phyloP scores from a whole-genome alignment of 2,797 vertebrate species.

The Pseudochirops corinnae region DNA sequence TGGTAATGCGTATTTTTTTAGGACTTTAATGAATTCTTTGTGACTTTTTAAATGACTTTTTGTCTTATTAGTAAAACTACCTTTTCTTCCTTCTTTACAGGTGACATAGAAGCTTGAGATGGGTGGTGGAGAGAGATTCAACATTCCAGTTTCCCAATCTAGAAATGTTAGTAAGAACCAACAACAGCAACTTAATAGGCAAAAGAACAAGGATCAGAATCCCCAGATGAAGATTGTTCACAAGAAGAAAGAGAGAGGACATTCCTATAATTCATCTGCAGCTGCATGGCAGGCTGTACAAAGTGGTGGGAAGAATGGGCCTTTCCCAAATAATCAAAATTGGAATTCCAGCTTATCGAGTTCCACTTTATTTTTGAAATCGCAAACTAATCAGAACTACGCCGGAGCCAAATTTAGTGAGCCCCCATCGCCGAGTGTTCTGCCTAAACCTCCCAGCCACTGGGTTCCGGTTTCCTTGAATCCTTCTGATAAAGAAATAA shows the following conservation, averaged over 20 bases:
- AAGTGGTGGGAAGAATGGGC: constrained; percentile 88
- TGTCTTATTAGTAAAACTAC: constrained; percentile 4
- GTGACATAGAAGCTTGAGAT: constrained; percentile 95
- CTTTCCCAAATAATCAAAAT: constrained; percentile 90
- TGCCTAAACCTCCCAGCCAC: constrained; percentile 97
- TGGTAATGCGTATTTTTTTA: background rate
- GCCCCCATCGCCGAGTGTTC: constrained; percentile 95
- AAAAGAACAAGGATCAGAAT: constrained; percentile 92
- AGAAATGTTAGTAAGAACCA: constrained; percentile 92
- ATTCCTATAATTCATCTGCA: constrained; percentile 87
- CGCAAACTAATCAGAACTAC: constrained; percentile 93
- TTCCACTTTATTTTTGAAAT: constrained; percentile 89
- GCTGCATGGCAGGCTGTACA: constrained; percentile 95
- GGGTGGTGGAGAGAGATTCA: constrained; percentile 97
- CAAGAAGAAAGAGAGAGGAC: constrained; percentile 91
- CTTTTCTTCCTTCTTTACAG: constrained; percentile 80
- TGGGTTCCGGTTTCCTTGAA: constrained; percentile 95
- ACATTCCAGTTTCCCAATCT: constrained; percentile 93
- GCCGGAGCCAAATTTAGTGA: constrained; percentile 98
- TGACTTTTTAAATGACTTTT: background rate
- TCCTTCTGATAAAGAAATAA: constrained; percentile 94
- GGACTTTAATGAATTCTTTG: too few species aligned
- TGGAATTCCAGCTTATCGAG: constrained; percentile 92
- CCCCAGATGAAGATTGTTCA: constrained; percentile 87
- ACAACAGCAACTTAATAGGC: constrained; percentile 91